A percentile compares a stretch with the other conserved stretches of the same genome.
Evolutionary conservation across 2,113 vertebrate species (phyloP).

Genomic region (Melanotaenia duboulayi): DNA sequence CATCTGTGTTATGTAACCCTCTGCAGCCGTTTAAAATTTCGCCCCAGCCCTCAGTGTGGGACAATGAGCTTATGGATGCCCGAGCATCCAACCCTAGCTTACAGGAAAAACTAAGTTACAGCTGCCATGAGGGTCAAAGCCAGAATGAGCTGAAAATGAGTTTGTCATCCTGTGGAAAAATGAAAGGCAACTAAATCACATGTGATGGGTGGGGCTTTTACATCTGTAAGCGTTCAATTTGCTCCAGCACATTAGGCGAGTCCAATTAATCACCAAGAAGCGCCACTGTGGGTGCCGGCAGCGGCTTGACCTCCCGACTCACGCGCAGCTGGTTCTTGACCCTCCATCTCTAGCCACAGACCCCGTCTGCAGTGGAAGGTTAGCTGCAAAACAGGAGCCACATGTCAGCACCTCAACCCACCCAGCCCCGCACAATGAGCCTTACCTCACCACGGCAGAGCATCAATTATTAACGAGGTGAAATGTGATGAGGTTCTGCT

Average conservation of each 20-base stretch:
- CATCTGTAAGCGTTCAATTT: conserved; percentile 70
- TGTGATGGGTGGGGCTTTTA: conserved; percentile 26
- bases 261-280: conserved; percentile 58
- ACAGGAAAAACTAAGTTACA: conserved; percentile 29
- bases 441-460: conserved; percentile 63
- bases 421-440: conserved; percentile 51
- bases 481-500: conserved; percentile 70
- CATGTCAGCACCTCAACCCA: conserved; percentile 60
- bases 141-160: neutral
- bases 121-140: conserved; percentile 14
- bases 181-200: conserved; percentile 10
- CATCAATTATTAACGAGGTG: conserved; percentile 78
- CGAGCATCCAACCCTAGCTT: conserved; percentile 45
- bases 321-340: conserved; percentile 59
- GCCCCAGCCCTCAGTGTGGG: neutral
- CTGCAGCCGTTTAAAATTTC: conserved; percentile 21
- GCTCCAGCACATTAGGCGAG: conserved; percentile 47
- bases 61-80: conserved; percentile 57
- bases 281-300: neutral
- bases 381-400: conserved; percentile 65
- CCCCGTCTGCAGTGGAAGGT: conserved; percentile 42
- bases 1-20: conserved; percentile 59
- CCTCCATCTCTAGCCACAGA: conserved; percentile 33
- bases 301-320: conserved; percentile 39
- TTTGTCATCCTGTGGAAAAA: conserved; percentile 4